phyloP scores from a whole-genome alignment of 2,888 invertebrate species.

The Drosophila villosipedis region DNA sequence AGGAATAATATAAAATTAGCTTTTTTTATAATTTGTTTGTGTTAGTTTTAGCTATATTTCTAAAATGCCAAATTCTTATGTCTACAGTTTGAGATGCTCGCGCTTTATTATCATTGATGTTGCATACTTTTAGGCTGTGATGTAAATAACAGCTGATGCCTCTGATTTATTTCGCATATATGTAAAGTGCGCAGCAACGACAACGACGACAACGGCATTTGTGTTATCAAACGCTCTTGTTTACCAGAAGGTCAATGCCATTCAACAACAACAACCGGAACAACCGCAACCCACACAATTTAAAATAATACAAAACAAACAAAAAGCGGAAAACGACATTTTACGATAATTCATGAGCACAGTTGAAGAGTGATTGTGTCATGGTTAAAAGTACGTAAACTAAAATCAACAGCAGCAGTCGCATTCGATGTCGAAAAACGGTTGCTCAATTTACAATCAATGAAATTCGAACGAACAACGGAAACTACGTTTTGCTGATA shows the following conservation, averaged over 20 bases:
- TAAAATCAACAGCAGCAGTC: slow-evolving; percentile 7
- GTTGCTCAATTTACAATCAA: slow-evolving; percentile 56
- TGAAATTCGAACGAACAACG: slow-evolving; percentile 54
- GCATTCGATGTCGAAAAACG: slow-evolving; percentile 55
- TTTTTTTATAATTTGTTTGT: neutral
- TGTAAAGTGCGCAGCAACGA: slow-evolving; percentile 10
- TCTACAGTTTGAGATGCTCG: neutral
- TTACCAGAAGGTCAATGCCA: slow-evolving; percentile 72
- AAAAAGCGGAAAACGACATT: slow-evolving; percentile 32
- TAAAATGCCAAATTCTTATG: neutral
- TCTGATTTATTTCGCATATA: slow-evolving; percentile 1
- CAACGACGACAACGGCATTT: slow-evolving; percentile 26
- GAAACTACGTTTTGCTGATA: slow-evolving; percentile 53
- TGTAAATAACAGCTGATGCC: slow-evolving; percentile 6
- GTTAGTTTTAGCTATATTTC: neutral
- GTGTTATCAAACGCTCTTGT: slow-evolving; percentile 62
- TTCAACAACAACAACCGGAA: slow-evolving; percentile 21
- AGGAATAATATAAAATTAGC: neutral
- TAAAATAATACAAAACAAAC: slow-evolving; percentile 14
- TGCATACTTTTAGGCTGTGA: slow-evolving; percentile 64
- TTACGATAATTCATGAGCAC: slow-evolving; percentile 35
- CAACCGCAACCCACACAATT: slow-evolving; percentile 2
- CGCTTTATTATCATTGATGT: neutral
- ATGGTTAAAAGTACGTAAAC: slow-evolving; percentile 34
- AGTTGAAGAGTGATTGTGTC: slow-evolving; percentile 60